Percentiles rank a stretch among this genome's conserved stretches.
Conservation (phyloP, 2,797 vertebrate genomes). For the Gallinago stenura region DNA sequence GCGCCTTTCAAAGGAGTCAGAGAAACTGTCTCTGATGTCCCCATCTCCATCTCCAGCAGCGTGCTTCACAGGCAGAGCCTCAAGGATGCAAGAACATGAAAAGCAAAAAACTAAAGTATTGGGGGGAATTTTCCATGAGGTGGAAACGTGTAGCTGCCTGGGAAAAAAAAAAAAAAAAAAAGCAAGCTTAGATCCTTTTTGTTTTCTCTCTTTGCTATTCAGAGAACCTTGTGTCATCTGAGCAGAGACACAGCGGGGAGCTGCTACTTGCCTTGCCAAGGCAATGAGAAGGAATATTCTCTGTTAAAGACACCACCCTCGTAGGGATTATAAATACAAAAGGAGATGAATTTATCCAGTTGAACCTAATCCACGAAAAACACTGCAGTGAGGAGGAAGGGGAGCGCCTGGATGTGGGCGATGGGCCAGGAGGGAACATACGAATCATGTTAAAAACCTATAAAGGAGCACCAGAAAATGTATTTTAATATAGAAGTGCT, state of each 20-base stretch:
- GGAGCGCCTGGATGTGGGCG: background rate
- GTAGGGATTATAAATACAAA: background rate
- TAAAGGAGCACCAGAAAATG: background rate
- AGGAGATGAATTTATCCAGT: background rate
- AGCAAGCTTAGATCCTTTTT: background rate
- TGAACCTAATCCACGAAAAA: constrained; percentile 10
- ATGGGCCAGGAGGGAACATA: background rate
- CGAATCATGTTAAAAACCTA: background rate
- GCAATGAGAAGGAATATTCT: background rate
- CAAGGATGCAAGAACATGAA: too few relatives aligned
- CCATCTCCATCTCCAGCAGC: too few relatives aligned
- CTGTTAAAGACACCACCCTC: constrained; percentile 2
- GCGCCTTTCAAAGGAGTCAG: too few relatives aligned
- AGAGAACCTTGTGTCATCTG: constrained; percentile 1
- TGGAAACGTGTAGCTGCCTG: too few relatives aligned
- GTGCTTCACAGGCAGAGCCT: too few relatives aligned
- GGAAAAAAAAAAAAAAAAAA: background rate
- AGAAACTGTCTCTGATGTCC: too few relatives aligned
- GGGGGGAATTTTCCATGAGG: too few relatives aligned
- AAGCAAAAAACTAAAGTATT: too few relatives aligned
- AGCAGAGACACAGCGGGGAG: constrained; percentile 1
- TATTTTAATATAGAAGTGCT: background rate
- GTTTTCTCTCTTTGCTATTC: constrained; percentile 10
- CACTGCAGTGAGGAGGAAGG: background rate
- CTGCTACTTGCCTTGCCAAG: constrained; percentile 26